Base-by-base conservation (phyloP, 53 echinoderm and acorn worm genomes). In the Apostichopus leukothele region DNA sequence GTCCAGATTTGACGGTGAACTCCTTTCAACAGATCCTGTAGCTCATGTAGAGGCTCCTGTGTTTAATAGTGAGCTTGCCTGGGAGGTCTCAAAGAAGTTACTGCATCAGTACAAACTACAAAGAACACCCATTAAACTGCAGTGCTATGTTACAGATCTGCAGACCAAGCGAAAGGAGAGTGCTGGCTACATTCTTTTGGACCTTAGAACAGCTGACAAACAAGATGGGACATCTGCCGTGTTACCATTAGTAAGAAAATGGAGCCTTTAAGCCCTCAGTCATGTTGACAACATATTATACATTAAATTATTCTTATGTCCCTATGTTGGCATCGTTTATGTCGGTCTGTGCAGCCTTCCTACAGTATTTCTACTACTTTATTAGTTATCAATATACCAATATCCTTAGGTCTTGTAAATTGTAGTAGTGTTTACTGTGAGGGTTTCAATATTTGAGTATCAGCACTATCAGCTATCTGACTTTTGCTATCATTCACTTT, bases 101-200 rank as follows among this genome's bases (percentile, higher is more conserved):
- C 89, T 97, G 1, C 97, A 97, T 77, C 97, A 97, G 88, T 94
- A 97, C 61, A 92, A 93, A 18, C 83, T 97, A 25, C 97, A 97
- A 90, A 92, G 97, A 57, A 97, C 97, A 22, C 97, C 97, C 19
- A 91, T 97, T 53, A 97, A 97, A 89, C 93, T 97, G 67, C 93
- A 94, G 50, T 97, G 97, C 78, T 97, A 90, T 83, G 88, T 94
- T 5, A 90, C 94, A 63, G 93, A 92, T 81, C 21, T 90, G 2
- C 84, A 88, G 75, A 94, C 91, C 53, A 92, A 91, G 39, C 87
- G 90, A 22, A 92, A 91, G 83, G 95, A 97, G 90, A 94, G 89
- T 67, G 89, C 95, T 18, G 97, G 97, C 9, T 97, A 95, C 84
- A 90, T 97, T 16, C 88, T 97, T 88, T 88, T 97, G 52, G 97